Evolutionary conservation across 2,888 invertebrate genomes (phyloP), one percentile per base, ranked within the genome.

Genomic region (Cheiracanthium punctorium): DNA sequence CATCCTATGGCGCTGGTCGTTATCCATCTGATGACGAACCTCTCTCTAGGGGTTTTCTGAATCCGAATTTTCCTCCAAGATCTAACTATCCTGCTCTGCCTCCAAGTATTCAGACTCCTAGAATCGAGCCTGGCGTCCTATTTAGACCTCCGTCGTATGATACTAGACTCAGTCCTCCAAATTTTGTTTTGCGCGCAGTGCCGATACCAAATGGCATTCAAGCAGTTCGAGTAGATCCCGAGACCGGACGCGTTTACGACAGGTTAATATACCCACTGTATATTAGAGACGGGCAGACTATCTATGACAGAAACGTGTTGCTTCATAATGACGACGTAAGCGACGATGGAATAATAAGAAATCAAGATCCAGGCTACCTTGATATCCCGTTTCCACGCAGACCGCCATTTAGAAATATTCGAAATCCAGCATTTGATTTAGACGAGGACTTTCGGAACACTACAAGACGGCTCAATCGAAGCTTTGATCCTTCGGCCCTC

Each of bases 171-270:
- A 43, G 58, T 8, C 58, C 74, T 1, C 76, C 81, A 8, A 81
- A 87, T 48, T 81, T 87, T 20, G 81, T 81, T 2, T 37, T 87
- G 7, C 76, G 87, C 8, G 87, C 87, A 12, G 81, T 87, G 12
- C 81, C 87, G 17, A 87, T 87, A 52, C 87, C 76, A 7, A 87
- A 87, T 67, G 87, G 87, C 32, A 81, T 87, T n/a, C 87, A 87
- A 67, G 87, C 87, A 12, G 87, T 87, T 8, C 37, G 70, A 52
- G 81, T 87, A 1, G 81, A 87, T 43, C 81, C 87, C 5, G 64
- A 58, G 28, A 76, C 81, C 1, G 87, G 87, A 0, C 71, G 65
- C 0, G 73, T 87, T 12, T 81, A 87, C 33, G 85, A 80, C 29
- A 52, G 80, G 29, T 24, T 80, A 0, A 70, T 75, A 1, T 86